Conservation (phyloP, 1,140 invertebrate species). For the Bombus waltoni region DNA sequence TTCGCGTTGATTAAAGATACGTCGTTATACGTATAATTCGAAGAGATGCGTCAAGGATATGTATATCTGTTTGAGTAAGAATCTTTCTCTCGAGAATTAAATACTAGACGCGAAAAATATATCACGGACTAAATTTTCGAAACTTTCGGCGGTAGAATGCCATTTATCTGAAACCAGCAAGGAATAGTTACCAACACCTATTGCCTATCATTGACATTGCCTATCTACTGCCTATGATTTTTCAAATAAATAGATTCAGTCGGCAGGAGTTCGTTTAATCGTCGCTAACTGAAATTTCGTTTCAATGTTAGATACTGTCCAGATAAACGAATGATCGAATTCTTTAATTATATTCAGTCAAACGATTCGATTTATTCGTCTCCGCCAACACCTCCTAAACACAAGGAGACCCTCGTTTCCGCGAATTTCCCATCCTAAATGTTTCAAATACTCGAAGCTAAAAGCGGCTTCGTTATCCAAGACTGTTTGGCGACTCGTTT, state of each 20-base stretch:
- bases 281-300: background rate
- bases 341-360: too few species aligned
- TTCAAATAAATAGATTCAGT: background rate
- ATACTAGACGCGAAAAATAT: too few species aligned
- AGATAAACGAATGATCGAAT: background rate
- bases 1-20: background rate
- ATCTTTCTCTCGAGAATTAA: too few species aligned
- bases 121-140: background rate
- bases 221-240: background rate
- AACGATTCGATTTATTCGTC: too few species aligned
- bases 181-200: too few species aligned
- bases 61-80: too few species aligned
- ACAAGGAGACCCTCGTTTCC: too few species aligned
- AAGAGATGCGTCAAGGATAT: too few species aligned
- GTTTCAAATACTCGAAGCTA: background rate
- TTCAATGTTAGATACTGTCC: too few species aligned
- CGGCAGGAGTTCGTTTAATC: background rate
- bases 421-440: background rate
- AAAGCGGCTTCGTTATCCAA: background rate
- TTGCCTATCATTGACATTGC: too few species aligned
- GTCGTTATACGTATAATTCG: background rate
- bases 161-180: background rate
- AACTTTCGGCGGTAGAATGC: background rate
- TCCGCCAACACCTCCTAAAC: too few species aligned
- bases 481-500: slow-evolving; percentile 39